Percentiles rank a stretch among this genome's conserved stretches.
These are phyloP conservation scores for Xiphophorus maculatus DNA, from an alignment of 2,113 vertebrate species.

Conservation along the genomic window DNA sequence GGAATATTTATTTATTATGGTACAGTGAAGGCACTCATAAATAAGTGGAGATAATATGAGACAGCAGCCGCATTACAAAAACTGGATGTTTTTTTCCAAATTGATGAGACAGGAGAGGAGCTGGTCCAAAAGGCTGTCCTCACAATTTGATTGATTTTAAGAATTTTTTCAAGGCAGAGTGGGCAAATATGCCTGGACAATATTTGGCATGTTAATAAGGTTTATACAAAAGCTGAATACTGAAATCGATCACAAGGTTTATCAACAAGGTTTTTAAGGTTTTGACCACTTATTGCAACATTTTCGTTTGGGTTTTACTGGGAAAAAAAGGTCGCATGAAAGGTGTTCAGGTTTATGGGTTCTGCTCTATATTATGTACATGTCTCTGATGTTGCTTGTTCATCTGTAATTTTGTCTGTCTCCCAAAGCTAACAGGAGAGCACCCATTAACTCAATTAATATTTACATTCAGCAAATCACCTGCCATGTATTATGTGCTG, in stretches of 20 bases:
- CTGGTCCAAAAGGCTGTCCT: not conserved
- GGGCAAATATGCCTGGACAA: not conserved
- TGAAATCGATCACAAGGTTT: not conserved
- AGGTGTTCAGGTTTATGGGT: not conserved
- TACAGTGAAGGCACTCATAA: too few species aligned
- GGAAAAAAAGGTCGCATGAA: not conserved
- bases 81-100: too few species aligned
- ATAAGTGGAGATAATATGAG: too few species aligned
- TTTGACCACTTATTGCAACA: not conserved
- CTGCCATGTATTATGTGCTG: constrained; percentile 38
- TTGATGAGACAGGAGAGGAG: too few species aligned
- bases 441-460: constrained; percentile 24
- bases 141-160: not conserved
- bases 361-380: not conserved
- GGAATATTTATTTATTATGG: too few species aligned
- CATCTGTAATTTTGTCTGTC: constrained; percentile 13
- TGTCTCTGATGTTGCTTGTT: constrained; percentile 10
- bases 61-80: too few species aligned
- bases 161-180: not conserved
- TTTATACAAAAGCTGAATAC: not conserved
- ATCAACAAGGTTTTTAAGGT: not conserved
- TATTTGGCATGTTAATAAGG: not conserved
- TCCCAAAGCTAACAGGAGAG: constrained; percentile 18
- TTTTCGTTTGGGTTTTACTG: not conserved
- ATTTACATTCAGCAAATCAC: constrained; percentile 12